phyloP scores from a whole-genome alignment of 2,797 vertebrate species.

The Meda fulgida region DNA sequence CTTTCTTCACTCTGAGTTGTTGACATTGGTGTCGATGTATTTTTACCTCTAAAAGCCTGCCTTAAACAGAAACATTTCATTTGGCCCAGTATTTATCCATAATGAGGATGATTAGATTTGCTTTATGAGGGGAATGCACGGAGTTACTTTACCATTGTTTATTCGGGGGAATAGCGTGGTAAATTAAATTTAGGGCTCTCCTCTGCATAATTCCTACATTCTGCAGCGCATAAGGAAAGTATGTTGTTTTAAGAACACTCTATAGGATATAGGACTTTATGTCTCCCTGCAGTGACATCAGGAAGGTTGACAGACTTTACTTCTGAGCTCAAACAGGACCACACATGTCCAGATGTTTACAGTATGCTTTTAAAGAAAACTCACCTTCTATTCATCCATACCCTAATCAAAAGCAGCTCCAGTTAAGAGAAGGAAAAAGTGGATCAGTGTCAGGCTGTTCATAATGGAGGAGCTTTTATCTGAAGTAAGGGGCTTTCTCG shows the following conservation, averaged over 20 bases:
- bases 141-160: constrained; percentile 43
- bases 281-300: constrained; percentile 23
- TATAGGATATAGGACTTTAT: constrained; percentile 28
- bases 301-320: not conserved
- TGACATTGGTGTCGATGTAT: constrained; percentile 39
- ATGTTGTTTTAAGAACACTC: constrained; percentile 34
- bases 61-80: constrained; percentile 51
- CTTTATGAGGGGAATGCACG: constrained; percentile 30
- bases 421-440: constrained; percentile 5
- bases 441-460: constrained; percentile 49
- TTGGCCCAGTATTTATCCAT: constrained; percentile 30
- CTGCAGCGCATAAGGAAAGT: not conserved
- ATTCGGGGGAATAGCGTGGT: constrained; percentile 20
- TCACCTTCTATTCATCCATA: constrained; percentile 16
- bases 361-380: constrained; percentile 26
- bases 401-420: constrained; percentile 40
- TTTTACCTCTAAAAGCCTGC: constrained; percentile 44
- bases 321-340: constrained; percentile 8
- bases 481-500: constrained; percentile 55
- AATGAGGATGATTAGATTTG: constrained; percentile 39
- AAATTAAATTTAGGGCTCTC: constrained; percentile 41
- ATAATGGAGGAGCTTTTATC: constrained; percentile 59
- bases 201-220: constrained; percentile 25
- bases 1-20: constrained; percentile 28
- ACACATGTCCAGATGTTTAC: constrained; percentile 40